Evolutionary conservation across 2,113 vertebrate species (phyloP).

Genomic region (Scatophagus argus): DNA sequence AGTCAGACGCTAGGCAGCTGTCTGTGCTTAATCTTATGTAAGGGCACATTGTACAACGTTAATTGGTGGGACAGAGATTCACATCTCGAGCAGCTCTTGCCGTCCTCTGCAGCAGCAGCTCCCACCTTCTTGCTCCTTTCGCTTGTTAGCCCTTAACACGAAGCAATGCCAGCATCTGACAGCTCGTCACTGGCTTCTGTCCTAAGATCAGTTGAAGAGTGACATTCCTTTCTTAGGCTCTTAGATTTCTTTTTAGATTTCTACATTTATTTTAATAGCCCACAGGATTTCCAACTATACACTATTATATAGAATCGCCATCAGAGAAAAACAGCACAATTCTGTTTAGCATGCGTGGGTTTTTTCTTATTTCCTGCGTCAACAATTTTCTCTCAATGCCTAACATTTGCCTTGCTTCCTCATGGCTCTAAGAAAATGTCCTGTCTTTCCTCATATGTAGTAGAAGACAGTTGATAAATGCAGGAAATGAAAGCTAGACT

Average conservation of each 20-base stretch:
- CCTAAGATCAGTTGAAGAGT: background rate
- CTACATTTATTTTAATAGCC: background rate
- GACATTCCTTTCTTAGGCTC: background rate
- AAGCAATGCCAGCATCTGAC: background rate
- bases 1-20: background rate
- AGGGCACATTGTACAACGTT: too few relatives aligned
- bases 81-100: background rate
- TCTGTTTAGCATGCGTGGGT: background rate
- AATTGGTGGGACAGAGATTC: background rate
- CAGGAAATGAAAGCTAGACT: background rate
- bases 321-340: background rate
- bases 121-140: background rate
- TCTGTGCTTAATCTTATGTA: background rate
- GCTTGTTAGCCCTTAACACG: background rate
- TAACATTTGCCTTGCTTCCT: background rate
- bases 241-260: background rate
- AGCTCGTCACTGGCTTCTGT: background rate
- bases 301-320: background rate
- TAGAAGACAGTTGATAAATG: too few relatives aligned
- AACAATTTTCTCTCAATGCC: background rate
- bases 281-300: background rate
- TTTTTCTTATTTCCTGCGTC: background rate
- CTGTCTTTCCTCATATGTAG: too few relatives aligned
- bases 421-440: background rate
- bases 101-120: background rate